A percentile compares a stretch with the other conserved stretches of the same genome.
phyloP scores from a whole-genome alignment of 2,888 invertebrate species.

The Hyalella azteca region DNA sequence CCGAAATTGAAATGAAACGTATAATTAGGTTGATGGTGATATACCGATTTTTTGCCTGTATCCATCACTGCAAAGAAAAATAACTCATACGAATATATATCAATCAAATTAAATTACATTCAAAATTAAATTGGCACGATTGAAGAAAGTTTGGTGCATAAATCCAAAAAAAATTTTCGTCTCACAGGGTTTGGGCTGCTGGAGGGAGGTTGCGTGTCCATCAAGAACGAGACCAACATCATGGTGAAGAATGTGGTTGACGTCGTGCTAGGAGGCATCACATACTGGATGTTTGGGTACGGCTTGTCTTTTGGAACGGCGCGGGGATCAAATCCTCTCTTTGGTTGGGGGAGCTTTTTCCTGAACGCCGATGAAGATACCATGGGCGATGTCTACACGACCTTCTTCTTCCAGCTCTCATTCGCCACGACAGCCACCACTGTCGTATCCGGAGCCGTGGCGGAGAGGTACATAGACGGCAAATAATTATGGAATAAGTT shows the following conservation, averaged over 20 bases:
- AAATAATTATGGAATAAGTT: too few species aligned
- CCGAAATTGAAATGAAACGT: too few species aligned
- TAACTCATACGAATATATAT: too few species aligned
- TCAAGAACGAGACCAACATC: slow-evolving; percentile 94
- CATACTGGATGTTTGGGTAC: slow-evolving; percentile 94
- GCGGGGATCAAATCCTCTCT: slow-evolving; percentile 78
- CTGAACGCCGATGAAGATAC: slow-evolving; percentile 61
- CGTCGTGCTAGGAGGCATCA: slow-evolving; percentile 87
- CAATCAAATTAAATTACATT: too few species aligned
- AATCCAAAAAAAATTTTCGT: too few species aligned
- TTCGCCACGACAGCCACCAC: slow-evolving; percentile 91
- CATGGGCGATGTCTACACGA: slow-evolving; percentile 85
- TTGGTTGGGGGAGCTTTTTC: slow-evolving; percentile 71
- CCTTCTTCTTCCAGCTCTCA: slow-evolving; percentile 87
- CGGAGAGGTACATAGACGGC: too few species aligned
- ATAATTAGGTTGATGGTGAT: too few species aligned
- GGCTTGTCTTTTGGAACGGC: slow-evolving; percentile 83
- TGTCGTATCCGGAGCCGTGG: slow-evolving; percentile 93
- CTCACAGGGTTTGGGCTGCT: slow-evolving; percentile 85
- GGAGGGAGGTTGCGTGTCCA: slow-evolving; percentile 89
- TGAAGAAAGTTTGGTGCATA: too few species aligned
- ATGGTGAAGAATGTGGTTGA: slow-evolving; percentile 98
- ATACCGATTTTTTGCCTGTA: too few species aligned
- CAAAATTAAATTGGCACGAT: too few species aligned
- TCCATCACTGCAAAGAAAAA: too few species aligned